A percentile compares a stretch with the other conserved stretches of the same genome.
These are phyloP conservation scores for Drosophila dives DNA, from an alignment of 2,888 invertebrate genomes.

Conservation along the genomic window DNA sequence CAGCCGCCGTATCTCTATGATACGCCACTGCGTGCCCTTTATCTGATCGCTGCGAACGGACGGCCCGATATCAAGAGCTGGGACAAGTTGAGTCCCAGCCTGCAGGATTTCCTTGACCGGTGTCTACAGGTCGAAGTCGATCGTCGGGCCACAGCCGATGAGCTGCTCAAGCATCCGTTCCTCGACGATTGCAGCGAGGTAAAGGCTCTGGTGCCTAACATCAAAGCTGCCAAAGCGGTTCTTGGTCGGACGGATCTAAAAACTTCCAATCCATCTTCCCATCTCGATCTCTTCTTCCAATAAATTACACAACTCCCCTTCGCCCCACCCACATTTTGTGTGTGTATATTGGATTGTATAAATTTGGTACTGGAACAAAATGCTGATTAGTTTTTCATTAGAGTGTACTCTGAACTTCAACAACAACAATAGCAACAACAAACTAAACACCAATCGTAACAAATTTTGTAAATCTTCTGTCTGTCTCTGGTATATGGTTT, in stretches of 20 bases:
- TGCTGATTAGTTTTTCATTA: slow-evolving; percentile 73
- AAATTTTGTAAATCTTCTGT: slow-evolving; percentile 7
- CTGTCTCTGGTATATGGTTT: slow-evolving; percentile 6
- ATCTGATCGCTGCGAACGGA: slow-evolving; percentile 97
- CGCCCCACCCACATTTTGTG: neutral
- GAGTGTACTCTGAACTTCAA: slow-evolving; percentile 31
- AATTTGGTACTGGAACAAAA: slow-evolving; percentile 71
- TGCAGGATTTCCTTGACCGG: slow-evolving; percentile 93
- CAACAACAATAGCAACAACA: slow-evolving; percentile 30
- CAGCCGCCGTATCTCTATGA: slow-evolving; percentile 98
- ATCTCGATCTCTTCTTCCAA: neutral
- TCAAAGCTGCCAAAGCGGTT: slow-evolving; percentile 95
- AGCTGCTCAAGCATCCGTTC: slow-evolving; percentile 95
- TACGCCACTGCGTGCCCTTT: slow-evolving; percentile 96
- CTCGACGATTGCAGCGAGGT: slow-evolving; percentile 93
- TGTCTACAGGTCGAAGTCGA: slow-evolving; percentile 97
- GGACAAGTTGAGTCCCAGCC: slow-evolving; percentile 90
- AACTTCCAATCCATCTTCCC: slow-evolving; percentile 1
- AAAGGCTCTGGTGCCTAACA: slow-evolving; percentile 93
- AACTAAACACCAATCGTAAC: slow-evolving; percentile 5
- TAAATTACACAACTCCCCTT: neutral
- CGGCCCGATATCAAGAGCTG: slow-evolving; percentile 95
- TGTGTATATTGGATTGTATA: slow-evolving; percentile 49
- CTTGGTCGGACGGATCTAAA: slow-evolving; percentile 83
- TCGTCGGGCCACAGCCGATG: slow-evolving; percentile 93